Evolutionary conservation across 1,140 invertebrate genomes (phyloP).

Genomic region (Philaenus spumarius): DNA sequence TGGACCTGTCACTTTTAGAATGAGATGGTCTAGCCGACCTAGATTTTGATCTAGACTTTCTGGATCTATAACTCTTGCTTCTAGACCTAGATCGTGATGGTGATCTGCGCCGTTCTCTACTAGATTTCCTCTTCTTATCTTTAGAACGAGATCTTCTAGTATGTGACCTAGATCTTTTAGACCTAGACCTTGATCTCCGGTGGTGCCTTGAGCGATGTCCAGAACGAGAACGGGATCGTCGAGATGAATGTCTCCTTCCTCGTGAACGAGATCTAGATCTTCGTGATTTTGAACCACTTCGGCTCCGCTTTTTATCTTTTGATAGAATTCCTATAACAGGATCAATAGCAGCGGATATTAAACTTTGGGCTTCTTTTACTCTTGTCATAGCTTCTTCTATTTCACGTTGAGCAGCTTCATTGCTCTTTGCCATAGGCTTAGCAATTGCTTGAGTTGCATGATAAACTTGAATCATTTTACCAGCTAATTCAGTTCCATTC

Average conservation of each 20-base stretch:
- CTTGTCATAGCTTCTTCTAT: constrained; percentile 96
- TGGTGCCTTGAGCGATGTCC: constrained; percentile 47
- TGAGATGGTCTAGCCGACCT: constrained; percentile 39
- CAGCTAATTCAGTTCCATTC: constrained; percentile 69
- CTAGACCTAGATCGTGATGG: constrained; percentile 37
- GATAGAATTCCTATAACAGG: constrained; percentile 77
- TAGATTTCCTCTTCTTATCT: constrained; percentile 46
- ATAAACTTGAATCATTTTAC: constrained; percentile 55
- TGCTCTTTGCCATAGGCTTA: constrained; percentile 90
- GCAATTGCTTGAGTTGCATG: constrained; percentile 87
- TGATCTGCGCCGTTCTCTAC: constrained; percentile 46
- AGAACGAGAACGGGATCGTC: constrained; percentile 50
- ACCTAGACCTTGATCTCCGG: constrained; percentile 54
- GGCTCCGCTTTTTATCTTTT: constrained; percentile 67
- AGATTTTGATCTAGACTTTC: constrained; percentile 32
- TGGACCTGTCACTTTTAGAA: constrained; percentile 39
- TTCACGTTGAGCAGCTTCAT: constrained; percentile 89
- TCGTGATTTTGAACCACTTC: constrained; percentile 35
- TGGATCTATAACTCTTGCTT: constrained; percentile 30
- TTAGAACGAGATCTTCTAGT: constrained; percentile 46
- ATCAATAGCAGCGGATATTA: constrained; percentile 89
- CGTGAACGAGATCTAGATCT: constrained; percentile 45
- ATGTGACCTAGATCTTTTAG: constrained; percentile 41
- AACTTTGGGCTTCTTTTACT: constrained; percentile 90
- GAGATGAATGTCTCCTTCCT: constrained; percentile 45